Evolutionary conservation across 2,797 vertebrate species (phyloP).

Genomic region (Myotis daubentonii): DNA sequence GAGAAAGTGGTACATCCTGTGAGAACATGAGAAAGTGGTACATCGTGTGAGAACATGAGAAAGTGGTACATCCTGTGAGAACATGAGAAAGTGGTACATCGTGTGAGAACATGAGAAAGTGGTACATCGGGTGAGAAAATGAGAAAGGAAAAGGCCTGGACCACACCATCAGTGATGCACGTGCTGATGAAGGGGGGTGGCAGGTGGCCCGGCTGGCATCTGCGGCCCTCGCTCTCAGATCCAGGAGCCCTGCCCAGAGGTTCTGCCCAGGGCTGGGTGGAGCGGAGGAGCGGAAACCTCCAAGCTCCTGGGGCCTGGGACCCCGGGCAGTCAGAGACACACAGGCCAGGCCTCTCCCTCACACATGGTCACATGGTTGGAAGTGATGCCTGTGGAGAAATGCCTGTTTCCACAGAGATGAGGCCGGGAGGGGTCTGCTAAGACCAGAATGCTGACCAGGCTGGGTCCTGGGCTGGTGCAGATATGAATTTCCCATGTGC

Average conservation of each 20-base stretch:
- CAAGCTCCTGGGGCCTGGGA: not conserved
- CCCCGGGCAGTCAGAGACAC: not conserved
- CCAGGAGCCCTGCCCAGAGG: not conserved
- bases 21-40: not conserved
- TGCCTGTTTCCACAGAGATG: not conserved
- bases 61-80: not conserved
- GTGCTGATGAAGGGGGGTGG: not conserved
- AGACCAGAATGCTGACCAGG: not conserved
- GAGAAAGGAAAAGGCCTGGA: not conserved
- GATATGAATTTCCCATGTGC: not conserved
- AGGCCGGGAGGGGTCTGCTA: not conserved
- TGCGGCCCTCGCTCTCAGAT: not conserved
- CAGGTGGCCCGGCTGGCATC: not conserved
- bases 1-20: not conserved
- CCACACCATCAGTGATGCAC: no score
- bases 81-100: not conserved
- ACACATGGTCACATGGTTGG: no score
- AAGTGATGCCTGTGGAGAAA: not conserved
- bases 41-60: no score
- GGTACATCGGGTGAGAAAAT: not conserved
- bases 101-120: not conserved
- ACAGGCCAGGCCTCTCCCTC: not conserved
- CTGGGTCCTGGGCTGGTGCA: not conserved
- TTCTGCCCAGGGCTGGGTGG: not conserved
- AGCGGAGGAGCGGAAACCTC: not conserved